phyloP scores from a whole-genome alignment of 2,888 invertebrate species.

The Halocaridina rubra region DNA sequence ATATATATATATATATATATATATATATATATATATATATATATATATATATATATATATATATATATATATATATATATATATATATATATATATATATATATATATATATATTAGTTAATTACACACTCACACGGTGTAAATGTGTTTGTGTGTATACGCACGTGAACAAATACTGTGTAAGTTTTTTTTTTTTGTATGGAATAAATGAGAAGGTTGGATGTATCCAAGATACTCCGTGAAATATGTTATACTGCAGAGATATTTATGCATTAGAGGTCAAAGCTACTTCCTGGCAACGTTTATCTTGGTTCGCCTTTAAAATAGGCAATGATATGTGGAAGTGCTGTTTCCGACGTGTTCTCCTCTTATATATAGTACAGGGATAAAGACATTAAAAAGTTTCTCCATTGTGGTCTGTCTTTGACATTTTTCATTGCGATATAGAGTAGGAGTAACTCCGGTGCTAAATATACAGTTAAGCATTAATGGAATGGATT shows the following conservation, averaged over 20 bases:
- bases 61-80: background rate
- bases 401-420: too few relatives aligned
- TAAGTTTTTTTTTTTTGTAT: too few relatives aligned
- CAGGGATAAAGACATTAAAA: too few relatives aligned
- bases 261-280: background rate
- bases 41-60: background rate
- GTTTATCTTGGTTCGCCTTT: background rate
- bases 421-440: too few relatives aligned
- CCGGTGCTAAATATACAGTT: background rate
- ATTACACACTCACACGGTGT: background rate
- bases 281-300: background rate
- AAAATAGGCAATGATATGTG: background rate
- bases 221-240: too few relatives aligned
- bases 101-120: background rate
- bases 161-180: background rate
- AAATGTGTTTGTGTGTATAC: background rate
- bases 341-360: too few relatives aligned
- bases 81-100: background rate
- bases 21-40: background rate
- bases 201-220: too few relatives aligned
- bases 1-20: conserved; percentile 10
- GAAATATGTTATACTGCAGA: background rate
- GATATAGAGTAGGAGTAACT: too few relatives aligned
- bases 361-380: too few relatives aligned
- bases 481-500: conserved; percentile 39